Conservation (phyloP, 2,113 vertebrate genomes). For the Pelecanus crispus region DNA sequence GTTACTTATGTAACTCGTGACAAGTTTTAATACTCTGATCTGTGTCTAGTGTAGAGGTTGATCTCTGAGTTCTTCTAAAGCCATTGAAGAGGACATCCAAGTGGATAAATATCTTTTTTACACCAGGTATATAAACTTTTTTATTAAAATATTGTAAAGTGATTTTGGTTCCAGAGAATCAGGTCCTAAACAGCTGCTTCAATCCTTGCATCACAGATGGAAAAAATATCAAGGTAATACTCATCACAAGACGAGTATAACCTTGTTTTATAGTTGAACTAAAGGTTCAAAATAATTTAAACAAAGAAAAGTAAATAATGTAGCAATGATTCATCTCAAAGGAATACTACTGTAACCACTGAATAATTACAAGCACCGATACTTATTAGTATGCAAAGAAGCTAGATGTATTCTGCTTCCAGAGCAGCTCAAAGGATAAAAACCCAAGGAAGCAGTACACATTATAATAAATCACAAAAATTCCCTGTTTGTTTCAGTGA, state of each 20-base stretch:
- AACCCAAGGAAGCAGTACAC: constrained; percentile 52
- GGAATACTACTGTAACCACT: constrained; percentile 60
- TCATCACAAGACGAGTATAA: not conserved
- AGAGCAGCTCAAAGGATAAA: constrained; percentile 67
- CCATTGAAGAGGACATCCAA: not conserved
- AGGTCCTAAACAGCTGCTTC: not conserved
- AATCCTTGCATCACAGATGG: not conserved
- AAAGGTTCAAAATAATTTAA: constrained; percentile 52
- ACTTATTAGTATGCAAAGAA: constrained; percentile 76
- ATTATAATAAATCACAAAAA: constrained; percentile 68
- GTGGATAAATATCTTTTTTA: not conserved
- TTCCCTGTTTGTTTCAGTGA: constrained; percentile 17
- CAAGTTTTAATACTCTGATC: not conserved
- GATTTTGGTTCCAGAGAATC: not conserved
- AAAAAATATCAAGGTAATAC: not conserved
- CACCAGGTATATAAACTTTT: not conserved
- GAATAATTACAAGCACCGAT: constrained; percentile 68
- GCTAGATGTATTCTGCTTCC: constrained; percentile 52
- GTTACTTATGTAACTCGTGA: not conserved
- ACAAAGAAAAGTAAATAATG: constrained; percentile 67
- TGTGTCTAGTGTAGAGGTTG: not conserved
- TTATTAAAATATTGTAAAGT: not conserved
- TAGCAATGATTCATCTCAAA: constrained; percentile 67
- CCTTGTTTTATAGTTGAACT: not conserved
- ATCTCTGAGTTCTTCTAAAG: not conserved